Evolutionary conservation across 23 tunicate species (phyloP), one percentile per base, ranked within the genome.

Genomic region (Trididemnum miniatum): DNA sequence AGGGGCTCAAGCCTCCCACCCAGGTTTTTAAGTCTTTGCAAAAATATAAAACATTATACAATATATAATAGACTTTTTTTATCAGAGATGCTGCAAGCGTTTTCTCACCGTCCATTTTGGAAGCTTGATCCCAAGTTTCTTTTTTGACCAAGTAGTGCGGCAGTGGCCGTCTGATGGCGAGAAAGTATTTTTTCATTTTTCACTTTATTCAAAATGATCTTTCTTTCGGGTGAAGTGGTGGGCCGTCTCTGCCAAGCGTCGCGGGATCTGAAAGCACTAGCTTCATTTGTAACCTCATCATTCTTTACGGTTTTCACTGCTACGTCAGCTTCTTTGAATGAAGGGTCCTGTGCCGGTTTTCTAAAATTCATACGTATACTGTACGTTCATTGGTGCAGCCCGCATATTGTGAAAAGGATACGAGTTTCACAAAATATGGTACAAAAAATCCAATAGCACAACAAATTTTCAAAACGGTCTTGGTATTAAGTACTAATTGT

Each of bases 151-250:
- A 62, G 5, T 26, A 62, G 5, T 25, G 59, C 59, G 2, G 79
- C 57, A 3, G 79, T 20, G 15, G 79, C 29, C 9, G 57, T 73
- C 29, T 73, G 79, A 39, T 40, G 22, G 15, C 59, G 57, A 22
- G 79, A 22, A 3, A 73, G 31, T 2, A 73, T 73, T 39, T 24
- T 73, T 29, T 80, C 84, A 20, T 31, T 65, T 65, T 39, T 80
- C 35, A 80, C 64, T 38, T 65, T 80, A 35, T 39, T 65, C 31
- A 80, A 35, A 7, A 78, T 57, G 0, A 62, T 34, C 65, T 80
- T 62, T 9, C 84, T 59, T 36, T 65, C 35, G 0, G 84, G 76
- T n/a, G 84, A 80, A 15, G 84, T 80, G n/a, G 84, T 50, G 2
- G 84, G 84, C 0, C 84, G 75, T 39, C 79, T 37, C 28, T 22